These are phyloP conservation scores for Phortica okadai DNA, from an alignment of 2,888 invertebrate species.

Conservation along the genomic window DNA sequence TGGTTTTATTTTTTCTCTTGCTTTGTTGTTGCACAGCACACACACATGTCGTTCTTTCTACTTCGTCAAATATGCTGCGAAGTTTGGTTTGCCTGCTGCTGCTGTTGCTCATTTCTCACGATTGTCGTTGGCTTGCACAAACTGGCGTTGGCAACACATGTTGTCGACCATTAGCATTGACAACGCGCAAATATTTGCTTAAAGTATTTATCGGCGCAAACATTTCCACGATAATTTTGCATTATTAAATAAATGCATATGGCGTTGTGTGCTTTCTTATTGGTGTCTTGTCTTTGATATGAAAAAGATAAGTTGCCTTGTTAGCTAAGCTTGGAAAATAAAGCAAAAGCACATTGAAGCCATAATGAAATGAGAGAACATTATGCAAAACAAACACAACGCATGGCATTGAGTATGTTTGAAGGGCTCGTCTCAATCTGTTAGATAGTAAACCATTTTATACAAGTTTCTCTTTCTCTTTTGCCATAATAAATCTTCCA, in stretches of 20 bases:
- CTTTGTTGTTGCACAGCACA: neutral
- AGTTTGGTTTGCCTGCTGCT: too few species aligned
- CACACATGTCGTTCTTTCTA: neutral
- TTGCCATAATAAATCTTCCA: too few species aligned
- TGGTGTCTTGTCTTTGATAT: neutral
- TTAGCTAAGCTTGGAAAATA: too few species aligned
- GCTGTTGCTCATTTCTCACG: conserved; percentile 48
- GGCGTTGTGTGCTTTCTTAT: neutral
- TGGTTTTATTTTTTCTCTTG: too few species aligned
- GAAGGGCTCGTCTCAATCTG: too few species aligned
- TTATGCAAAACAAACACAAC: too few species aligned
- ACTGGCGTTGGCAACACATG: conserved; percentile 28
- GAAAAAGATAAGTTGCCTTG: neutral
- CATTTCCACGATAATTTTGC: conserved; percentile 10
- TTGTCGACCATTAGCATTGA: conserved; percentile 1
- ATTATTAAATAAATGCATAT: conserved; percentile 22
- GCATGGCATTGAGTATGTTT: too few species aligned
- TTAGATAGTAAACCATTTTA: too few species aligned
- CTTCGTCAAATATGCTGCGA: neutral
- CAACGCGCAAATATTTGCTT: conserved; percentile 38
- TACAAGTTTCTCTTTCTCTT: too few species aligned
- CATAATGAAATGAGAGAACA: too few species aligned
- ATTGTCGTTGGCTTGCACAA: conserved; percentile 36
- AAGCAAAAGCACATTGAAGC: too few species aligned
- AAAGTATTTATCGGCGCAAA: conserved; percentile 17